Base-by-base conservation (phyloP, 37 sponge, comb jelly and placozoan species). In the Axinella damicornis region DNA sequence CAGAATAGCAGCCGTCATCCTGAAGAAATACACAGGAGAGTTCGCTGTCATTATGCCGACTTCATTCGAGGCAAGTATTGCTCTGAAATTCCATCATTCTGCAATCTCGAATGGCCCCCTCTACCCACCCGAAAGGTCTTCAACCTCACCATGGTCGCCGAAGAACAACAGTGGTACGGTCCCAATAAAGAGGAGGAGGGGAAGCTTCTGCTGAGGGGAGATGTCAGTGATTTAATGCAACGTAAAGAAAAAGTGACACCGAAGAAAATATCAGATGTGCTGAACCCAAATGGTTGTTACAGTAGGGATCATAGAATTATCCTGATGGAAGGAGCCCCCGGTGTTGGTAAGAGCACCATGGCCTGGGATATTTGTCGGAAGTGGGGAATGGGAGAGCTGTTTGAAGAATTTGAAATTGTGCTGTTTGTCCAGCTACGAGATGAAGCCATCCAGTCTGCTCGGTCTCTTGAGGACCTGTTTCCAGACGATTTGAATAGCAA, bases 281-380 rank as follows among this genome's bases (percentile, higher is more conserved):
- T 20, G 27, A 4, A 69, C 2, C n/a, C n/a, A n/a, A n/a, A n/a
- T n/a, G n/a, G n/a, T n/a, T n/a, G n/a, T n/a, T n/a, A n/a, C n/a
- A 6, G 2, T 20, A 66, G 24, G 33, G 17, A 16, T 31, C 34
- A 12, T 5, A 69, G 2, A 15, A 24, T 52, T 4, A 53, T 73
- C 22, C 38, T 73, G 39, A 53, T 73, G 2, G 74, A 73, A 73
- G 74, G 74, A 0, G 74, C 74, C 22, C 74, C 74, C 5, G 74
- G 74, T 0, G 40, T 25, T 21, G 74, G 74, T 5, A 73, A 73
- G 53, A 73, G 53, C 74, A 73, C 56, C 18, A 24, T 73, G 14
- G 46, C 53, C 6, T 53, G 46, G 25, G n/a, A 69, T 36, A 0
- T 69, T 22, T 35, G 69, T 34, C 6, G 31, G 32, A 69, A 31